A percentile compares a stretch with the other conserved stretches of the same genome.
Conservation (phyloP, 2,888 invertebrate genomes). For the Lordiphosa andalusiaca region DNA sequence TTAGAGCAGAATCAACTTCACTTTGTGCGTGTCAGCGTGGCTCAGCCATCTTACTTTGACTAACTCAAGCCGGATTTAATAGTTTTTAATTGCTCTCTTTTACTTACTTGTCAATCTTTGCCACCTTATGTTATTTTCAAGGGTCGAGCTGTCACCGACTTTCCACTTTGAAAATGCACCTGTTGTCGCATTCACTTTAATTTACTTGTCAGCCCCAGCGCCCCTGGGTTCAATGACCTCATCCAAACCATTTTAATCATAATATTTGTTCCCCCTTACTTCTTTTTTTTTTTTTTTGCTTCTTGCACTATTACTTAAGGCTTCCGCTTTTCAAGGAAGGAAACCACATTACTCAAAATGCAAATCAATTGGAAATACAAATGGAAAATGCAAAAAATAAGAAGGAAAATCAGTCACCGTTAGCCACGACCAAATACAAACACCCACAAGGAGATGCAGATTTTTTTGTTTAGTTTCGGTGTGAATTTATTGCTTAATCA, state of each 20-base stretch:
- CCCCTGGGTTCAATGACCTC: constrained; percentile 5
- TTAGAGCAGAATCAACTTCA: too few relatives aligned
- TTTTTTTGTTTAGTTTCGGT: constrained; percentile 36
- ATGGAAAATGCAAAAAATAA: too few relatives aligned
- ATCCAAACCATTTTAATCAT: constrained; percentile 15
- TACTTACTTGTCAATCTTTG: too few relatives aligned
- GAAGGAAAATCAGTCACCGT: constrained; percentile 36
- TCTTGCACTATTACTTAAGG: constrained; percentile 13
- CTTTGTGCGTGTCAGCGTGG: too few relatives aligned
- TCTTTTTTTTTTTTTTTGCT: constrained; percentile 4
- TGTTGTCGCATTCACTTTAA: constrained; percentile 21
- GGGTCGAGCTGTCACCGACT: too few relatives aligned
- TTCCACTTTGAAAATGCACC: constrained; percentile 13
- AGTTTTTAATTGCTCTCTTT: too few relatives aligned
- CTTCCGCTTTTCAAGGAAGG: constrained; percentile 42
- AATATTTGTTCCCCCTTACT: constrained; percentile 16
- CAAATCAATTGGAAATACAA: constrained; percentile 50
- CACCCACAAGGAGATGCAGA: constrained; percentile 25
- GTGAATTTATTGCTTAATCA: constrained; percentile 70
- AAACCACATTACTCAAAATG: constrained; percentile 23
- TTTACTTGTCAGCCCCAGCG: constrained; percentile 9
- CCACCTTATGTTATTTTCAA: too few relatives aligned
- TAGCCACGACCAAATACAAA: constrained; percentile 34
- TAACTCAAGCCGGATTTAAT: too few relatives aligned
- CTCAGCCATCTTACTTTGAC: too few relatives aligned